Conservation (phyloP, 2,113 vertebrate species). For the Tylochromis polylepis region DNA sequence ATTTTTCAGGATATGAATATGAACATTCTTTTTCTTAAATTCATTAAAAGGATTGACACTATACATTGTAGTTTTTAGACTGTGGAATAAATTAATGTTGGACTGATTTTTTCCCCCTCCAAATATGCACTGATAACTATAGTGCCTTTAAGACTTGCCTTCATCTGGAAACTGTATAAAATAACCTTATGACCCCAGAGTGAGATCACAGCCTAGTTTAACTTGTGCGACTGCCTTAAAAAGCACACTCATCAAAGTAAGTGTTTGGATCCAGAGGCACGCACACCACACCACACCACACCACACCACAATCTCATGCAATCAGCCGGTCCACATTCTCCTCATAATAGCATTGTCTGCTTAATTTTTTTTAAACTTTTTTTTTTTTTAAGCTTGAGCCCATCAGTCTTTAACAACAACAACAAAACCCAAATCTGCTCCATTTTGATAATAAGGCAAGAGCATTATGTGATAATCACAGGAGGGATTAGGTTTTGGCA, state of each 20-base stretch:
- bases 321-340: slow-evolving; percentile 33
- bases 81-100: background rate
- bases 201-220: slow-evolving; percentile 58
- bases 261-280: slow-evolving; percentile 38
- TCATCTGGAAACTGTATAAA: slow-evolving; percentile 16
- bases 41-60: background rate
- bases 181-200: slow-evolving; percentile 35
- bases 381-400: background rate
- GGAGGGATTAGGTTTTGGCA: slow-evolving; percentile 58
- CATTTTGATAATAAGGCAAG: slow-evolving; percentile 66
- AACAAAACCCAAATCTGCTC: slow-evolving; percentile 61
- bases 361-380: slow-evolving; percentile 20
- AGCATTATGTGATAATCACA: slow-evolving; percentile 66
- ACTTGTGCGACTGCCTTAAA: slow-evolving; percentile 44
- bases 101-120: background rate
- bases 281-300: background rate
- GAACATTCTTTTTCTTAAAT: background rate
- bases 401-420: slow-evolving; percentile 53
- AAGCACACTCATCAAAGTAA: slow-evolving; percentile 61
- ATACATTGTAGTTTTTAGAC: background rate
- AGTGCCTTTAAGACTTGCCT: background rate
- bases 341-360: slow-evolving; percentile 43
- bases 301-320: slow-evolving; percentile 28
- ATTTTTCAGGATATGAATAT: background rate
- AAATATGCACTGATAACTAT: background rate